Evolutionary conservation across 2,888 invertebrate species (phyloP), one percentile per base, ranked within the genome.

Genomic region (Habrosyne pyritoides): DNA sequence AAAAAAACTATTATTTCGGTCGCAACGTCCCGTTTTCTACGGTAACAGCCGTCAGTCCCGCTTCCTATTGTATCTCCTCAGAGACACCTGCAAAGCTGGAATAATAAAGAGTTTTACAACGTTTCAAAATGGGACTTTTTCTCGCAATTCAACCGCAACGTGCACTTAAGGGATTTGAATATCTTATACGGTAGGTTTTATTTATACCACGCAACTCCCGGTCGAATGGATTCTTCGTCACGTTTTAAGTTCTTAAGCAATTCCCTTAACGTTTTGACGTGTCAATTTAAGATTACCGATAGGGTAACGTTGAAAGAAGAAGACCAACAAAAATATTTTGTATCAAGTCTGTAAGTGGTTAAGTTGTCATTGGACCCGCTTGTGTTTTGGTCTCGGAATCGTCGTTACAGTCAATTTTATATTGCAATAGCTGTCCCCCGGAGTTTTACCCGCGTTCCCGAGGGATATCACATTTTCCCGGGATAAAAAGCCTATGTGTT

Each of bases 91-190:
- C 83, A 82, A 84, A 88, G 82, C 84, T 82, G 79, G 89, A 91
- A 91, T 91, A 91, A 90, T 91, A 90, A 89, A 88, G 89, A 89
- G 86, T 90, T 90, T 90, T 89, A 91, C 90, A 89, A 81, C 87
- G 86, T 81, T 86, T 82, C 87, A 87, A 89, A 91, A 91, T 89
- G 87, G 86, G 85, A 88, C 86, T 90, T 91, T 91, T 91, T 90
- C 90, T 81, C 90, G 87, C 90, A 87, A 86, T 87, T 86, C 89
- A 88, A 90, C 91, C 91, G 86, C 91, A 86, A 75, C 87, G 90
- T 89, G 89, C 91, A 92, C 91, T 92, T 91, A 91, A 89, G 91
- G 91, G 91, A 91, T 91, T 91, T 91, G 91, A 91, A 92, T 91
- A 90, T 89, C 91, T 91, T 90, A 91, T 86, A 83, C 82, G 83